Evolutionary conservation across 2,888 invertebrate genomes (phyloP).

Genomic region (Desoria tigrina): DNA sequence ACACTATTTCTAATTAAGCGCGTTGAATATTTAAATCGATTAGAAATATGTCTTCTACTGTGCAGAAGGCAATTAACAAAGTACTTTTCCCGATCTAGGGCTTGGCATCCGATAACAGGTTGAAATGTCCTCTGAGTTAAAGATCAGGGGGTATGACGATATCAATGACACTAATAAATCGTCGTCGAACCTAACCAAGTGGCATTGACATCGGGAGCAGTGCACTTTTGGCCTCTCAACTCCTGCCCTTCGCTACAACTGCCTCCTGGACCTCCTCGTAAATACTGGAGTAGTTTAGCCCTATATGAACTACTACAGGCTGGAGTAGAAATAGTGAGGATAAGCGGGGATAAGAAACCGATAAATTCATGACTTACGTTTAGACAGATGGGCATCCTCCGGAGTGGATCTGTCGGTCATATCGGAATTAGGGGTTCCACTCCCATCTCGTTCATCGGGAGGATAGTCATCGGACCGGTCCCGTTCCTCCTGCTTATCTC

Average conservation of each 20-base stretch:
- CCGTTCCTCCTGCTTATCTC: slow-evolving; percentile 42
- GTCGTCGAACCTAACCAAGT: background rate
- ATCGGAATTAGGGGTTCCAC: slow-evolving; percentile 60
- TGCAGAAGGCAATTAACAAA: slow-evolving; percentile 1
- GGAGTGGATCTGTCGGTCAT: slow-evolving; percentile 61
- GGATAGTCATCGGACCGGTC: slow-evolving; percentile 41
- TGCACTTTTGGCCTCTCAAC: background rate
- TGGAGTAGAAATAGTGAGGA: background rate
- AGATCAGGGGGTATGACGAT: background rate
- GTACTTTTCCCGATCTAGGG: too few species aligned
- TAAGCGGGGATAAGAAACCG: background rate
- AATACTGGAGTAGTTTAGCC: background rate
- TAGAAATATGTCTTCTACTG: too few species aligned
- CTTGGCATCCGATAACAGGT: background rate
- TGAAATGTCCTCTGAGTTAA: background rate
- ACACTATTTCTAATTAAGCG: too few species aligned
- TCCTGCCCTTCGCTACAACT: background rate
- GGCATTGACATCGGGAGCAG: background rate
- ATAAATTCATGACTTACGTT: slow-evolving; percentile 43
- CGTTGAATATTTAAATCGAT: too few species aligned
- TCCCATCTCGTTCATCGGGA: slow-evolving; percentile 57
- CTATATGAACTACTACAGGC: background rate
- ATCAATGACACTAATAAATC: background rate
- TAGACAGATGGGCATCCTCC: slow-evolving; percentile 55
- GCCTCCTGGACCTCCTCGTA: background rate